Conservation (phyloP, 2,888 invertebrate species). For the Heliconius sara region DNA sequence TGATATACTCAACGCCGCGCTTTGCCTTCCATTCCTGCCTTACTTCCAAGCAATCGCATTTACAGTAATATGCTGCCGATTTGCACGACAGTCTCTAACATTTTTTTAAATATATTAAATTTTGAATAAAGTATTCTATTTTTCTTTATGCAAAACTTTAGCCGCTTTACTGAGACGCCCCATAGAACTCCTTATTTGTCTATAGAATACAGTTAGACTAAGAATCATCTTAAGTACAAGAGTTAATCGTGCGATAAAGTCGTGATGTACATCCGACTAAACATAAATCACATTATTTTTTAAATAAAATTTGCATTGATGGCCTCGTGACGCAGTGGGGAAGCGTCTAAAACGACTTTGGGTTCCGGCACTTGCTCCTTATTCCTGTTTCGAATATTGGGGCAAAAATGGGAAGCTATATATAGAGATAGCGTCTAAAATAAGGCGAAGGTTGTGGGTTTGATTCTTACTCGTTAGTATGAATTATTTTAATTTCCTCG, state of each 20-base stretch:
- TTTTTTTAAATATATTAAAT: no score
- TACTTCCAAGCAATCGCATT: no score
- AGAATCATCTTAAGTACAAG: conserved; percentile 76
- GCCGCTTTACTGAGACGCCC: conserved; percentile 39
- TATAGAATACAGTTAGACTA: conserved; percentile 76
- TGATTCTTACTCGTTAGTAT: no score
- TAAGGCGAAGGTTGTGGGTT: no score
- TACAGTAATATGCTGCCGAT: no score
- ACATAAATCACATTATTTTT: conserved; percentile 41
- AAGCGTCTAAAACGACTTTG: neutral
- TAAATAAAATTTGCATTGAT: conserved; percentile 28
- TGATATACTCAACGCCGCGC: no score
- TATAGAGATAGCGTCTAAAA: no score
- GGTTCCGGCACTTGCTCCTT: neutral
- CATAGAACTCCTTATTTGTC: conserved; percentile 74
- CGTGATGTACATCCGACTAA: conserved; percentile 60
- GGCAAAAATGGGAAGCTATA: no score
- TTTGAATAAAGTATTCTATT: neutral
- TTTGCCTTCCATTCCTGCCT: no score
- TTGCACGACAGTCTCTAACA: no score
- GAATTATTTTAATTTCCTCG: no score
- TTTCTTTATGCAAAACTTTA: neutral
- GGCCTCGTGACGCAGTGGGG: neutral
- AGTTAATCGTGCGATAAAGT: conserved; percentile 77
- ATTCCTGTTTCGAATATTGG: no score